These are phyloP conservation scores for Cinclus cinclus DNA, from an alignment of 2,113 vertebrate species.

Conservation along the genomic window DNA sequence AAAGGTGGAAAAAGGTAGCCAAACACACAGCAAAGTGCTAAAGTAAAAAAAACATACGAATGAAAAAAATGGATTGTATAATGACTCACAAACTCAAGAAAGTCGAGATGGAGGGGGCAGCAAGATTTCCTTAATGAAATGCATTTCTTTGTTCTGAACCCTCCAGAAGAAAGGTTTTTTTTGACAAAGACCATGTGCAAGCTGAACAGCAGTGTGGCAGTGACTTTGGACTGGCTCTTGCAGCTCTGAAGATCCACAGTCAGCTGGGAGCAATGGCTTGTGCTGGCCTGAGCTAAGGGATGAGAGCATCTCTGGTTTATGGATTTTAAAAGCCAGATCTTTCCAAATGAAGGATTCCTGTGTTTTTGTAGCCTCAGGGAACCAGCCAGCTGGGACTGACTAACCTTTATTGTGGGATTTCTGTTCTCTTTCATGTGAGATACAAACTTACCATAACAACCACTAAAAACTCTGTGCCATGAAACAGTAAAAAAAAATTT, in stretches of 20 bases:
- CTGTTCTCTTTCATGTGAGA: background rate
- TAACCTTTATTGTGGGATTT: slow-evolving; percentile 44
- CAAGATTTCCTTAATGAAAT: background rate
- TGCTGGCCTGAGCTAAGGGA: background rate
- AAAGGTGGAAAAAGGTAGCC: background rate
- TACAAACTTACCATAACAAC: slow-evolving; percentile 35
- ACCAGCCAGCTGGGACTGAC: background rate
- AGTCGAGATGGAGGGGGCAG: background rate
- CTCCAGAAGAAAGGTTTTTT: background rate
- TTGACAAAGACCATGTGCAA: background rate
- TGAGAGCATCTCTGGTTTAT: slow-evolving; percentile 2
- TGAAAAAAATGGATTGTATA: background rate
- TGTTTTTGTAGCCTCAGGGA: background rate
- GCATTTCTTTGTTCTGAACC: background rate
- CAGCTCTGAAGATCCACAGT: background rate
- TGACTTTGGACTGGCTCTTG: background rate
- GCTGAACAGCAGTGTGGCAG: background rate
- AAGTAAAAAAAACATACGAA: background rate
- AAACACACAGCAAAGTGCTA: background rate
- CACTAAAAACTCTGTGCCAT: background rate
- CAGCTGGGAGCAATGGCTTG: background rate
- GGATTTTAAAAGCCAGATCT: background rate
- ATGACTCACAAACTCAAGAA: background rate
- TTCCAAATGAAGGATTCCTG: background rate
- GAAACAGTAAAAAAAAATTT: background rate